These are phyloP conservation scores for Rhopalosiphum padi DNA, from an alignment of 1,140 invertebrate genomes.

Conservation along the genomic window DNA sequence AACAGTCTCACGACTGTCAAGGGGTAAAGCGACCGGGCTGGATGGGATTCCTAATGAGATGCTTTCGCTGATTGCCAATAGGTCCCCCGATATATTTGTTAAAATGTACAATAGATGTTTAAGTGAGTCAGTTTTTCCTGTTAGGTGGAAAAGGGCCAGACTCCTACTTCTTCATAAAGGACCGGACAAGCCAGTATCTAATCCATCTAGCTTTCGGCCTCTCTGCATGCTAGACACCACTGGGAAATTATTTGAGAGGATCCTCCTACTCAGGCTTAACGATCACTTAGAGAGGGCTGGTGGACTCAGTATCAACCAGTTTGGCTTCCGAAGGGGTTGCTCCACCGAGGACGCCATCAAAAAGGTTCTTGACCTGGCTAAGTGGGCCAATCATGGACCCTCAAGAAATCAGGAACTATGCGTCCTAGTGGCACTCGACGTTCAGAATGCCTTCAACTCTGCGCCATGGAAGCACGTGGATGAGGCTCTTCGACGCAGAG, in stretches of 20 bases:
- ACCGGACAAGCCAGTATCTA: background rate
- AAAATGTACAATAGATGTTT: background rate
- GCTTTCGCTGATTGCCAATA: too few relatives aligned
- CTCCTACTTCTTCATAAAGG: background rate
- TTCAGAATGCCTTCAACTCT: too few relatives aligned
- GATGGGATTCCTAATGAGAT: background rate
- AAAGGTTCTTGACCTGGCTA: too few relatives aligned
- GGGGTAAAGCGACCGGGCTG: background rate
- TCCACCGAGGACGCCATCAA: too few relatives aligned
- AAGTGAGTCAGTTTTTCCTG: background rate
- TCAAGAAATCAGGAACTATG: too few relatives aligned
- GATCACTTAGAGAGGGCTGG: too few relatives aligned
- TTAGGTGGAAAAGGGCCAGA: background rate
- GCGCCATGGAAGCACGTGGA: too few relatives aligned
- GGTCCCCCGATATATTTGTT: background rate
- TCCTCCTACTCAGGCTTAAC: background rate
- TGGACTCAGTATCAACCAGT: too few relatives aligned
- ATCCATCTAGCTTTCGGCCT: background rate
- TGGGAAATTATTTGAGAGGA: conserved; percentile 27
- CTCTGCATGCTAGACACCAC: background rate
- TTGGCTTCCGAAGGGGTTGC: too few relatives aligned
- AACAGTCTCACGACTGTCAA: background rate
- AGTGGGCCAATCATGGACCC: too few relatives aligned
- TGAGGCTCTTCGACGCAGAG: too few relatives aligned
- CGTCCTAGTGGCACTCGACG: too few relatives aligned